phyloP scores from a whole-genome alignment of 2,888 invertebrate species.

The Plutella xylostella region DNA sequence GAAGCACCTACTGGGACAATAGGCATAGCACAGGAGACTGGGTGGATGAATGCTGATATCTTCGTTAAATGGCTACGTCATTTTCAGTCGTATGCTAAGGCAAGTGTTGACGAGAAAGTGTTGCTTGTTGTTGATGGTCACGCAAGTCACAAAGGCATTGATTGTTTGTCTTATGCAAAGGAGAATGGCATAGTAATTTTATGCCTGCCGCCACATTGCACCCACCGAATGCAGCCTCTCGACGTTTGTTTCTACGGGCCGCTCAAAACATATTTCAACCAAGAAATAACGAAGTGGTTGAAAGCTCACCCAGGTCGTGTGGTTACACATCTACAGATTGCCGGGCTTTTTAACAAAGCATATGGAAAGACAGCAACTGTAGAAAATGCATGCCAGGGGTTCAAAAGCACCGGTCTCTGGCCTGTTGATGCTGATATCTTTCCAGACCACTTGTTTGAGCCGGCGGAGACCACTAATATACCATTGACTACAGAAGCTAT shows the following conservation, averaged over 20 bases:
- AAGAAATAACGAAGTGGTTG: constrained; percentile 20
- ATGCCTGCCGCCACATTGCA: constrained; percentile 29
- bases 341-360: constrained; percentile 19
- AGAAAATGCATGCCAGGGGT: constrained; percentile 18
- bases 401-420: constrained; percentile 17
- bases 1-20: constrained; percentile 31
- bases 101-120: constrained; percentile 22
- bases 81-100: constrained; percentile 18
- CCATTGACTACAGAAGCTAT: constrained; percentile 11
- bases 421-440: constrained; percentile 15
- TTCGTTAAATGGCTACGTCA: constrained; percentile 24
- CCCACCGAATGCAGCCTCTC: constrained; percentile 25
- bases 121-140: constrained; percentile 28
- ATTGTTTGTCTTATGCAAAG: constrained; percentile 23
- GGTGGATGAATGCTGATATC: constrained; percentile 28
- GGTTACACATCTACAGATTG: constrained; percentile 21
- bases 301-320: constrained; percentile 21
- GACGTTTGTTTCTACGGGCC: constrained; percentile 23
- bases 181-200: constrained; percentile 27
- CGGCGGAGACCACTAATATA: constrained; percentile 24
- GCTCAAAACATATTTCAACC: constrained; percentile 20
- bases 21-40: constrained; percentile 25
- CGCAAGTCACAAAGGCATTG: constrained; percentile 8
- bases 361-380: constrained; percentile 22
- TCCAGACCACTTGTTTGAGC: constrained; percentile 19